Base-by-base conservation (phyloP, 2,888 invertebrate genomes). In the Caenorhabditis sp. region DNA sequence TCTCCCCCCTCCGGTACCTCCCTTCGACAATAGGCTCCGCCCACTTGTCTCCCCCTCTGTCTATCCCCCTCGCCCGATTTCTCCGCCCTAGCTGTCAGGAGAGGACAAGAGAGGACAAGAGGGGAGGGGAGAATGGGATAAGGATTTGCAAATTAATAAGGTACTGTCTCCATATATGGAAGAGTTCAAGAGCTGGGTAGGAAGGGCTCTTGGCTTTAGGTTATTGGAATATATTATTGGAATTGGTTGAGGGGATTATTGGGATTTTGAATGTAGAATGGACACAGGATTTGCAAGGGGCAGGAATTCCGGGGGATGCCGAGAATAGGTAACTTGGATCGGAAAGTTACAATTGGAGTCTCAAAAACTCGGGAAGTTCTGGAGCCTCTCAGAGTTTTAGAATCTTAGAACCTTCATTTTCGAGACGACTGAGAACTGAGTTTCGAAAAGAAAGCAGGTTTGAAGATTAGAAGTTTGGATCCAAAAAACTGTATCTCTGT, bases 101-200 rank as follows among this genome's bases (percentile, higher is more conserved):
- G 22, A 41, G 38, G 22, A n/a, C n/a, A n/a, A 31, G 38, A 22
- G 28, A 38, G n/a, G 49, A 22, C 4, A 24, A 28, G 35, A 35
- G 51, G 54, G n/a, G n/a, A n/a, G n/a, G 49, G 14, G 58, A 54
- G 64, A 19, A 61, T 12, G 54, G 51, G 31, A 47, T n/a, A 61
- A 47, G 77, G 69, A 79, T 79, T 79, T 79, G 79, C 70, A 79
- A 79, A 79, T 79, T 79, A 79, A 79, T 79, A 79, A 79, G 79
- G 79, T 79, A 79, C 79, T 79, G 70, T 79, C 59, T 26, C 54
- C 26, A 54, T 54, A 26, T 54, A 41, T 47, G 79, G n/a, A n/a
- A n/a, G n/a, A n/a, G 70, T 70, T 70, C 41, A 61, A 61, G 66
- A 61, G 58, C 51, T 10, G 8, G 31, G 31, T 35, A 35, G 31